A percentile compares a stretch with the other conserved stretches of the same genome.
Conservation (phyloP, 2,888 invertebrate genomes). For the Crossocerus cetratus region DNA sequence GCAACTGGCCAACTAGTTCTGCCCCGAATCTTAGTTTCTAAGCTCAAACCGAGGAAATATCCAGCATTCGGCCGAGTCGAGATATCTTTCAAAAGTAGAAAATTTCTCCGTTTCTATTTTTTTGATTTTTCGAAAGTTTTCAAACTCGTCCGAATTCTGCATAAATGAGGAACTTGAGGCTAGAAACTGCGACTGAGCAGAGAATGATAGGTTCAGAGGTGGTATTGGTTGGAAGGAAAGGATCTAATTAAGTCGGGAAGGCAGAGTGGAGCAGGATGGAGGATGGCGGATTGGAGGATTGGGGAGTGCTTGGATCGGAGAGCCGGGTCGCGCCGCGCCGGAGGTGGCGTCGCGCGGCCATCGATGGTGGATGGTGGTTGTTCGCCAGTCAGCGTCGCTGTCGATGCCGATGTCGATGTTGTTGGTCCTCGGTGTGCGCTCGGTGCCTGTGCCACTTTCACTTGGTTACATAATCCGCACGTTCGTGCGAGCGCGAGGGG, state of each 20-base stretch:
- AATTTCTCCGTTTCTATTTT: too few relatives aligned
- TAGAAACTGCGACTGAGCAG: too few relatives aligned
- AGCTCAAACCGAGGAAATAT: too few relatives aligned
- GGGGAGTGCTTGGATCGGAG: constrained; percentile 38
- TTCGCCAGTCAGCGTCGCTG: constrained; percentile 58
- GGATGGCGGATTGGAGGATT: constrained; percentile 18
- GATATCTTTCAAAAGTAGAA: too few relatives aligned
- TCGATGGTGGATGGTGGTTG: constrained; percentile 60
- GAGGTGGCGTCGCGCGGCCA: constrained; percentile 42
- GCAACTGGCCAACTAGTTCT: too few relatives aligned
- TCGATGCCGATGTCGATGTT: constrained; percentile 54
- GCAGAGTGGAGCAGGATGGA: constrained; percentile 41
- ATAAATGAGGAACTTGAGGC: too few relatives aligned
- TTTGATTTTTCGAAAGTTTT: too few relatives aligned
- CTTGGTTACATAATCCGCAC: constrained; percentile 76
- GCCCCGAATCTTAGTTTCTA: too few relatives aligned
- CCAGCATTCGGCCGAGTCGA: too few relatives aligned
- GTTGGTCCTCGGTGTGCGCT: constrained; percentile 49
- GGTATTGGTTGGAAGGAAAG: constrained; percentile 4
- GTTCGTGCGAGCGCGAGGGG: constrained; percentile 68
- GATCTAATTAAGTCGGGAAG: constrained; percentile 5
- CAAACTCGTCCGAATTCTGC: too few relatives aligned
- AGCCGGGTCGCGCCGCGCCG: constrained; percentile 41
- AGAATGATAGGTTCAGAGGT: too few relatives aligned
- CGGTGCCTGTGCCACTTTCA: constrained; percentile 76